Base-by-base conservation (phyloP, 1,140 invertebrate species). In the Hycleus phaleratus region DNA sequence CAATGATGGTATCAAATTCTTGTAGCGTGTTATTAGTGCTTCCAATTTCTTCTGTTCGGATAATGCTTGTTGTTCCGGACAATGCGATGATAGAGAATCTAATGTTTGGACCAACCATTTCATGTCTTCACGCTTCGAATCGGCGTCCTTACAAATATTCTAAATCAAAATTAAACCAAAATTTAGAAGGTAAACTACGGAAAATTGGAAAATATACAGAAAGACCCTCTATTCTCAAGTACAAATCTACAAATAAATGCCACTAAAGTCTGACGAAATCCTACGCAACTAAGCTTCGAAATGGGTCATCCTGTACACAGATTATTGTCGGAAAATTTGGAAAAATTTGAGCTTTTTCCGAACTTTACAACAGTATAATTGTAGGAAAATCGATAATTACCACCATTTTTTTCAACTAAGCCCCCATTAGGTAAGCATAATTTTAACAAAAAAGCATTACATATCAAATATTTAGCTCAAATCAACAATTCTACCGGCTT, bases 51-150 rank as follows among this genome's bases (percentile, higher is more conserved):
- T 81, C 73, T 95, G 90, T 75, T 90, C 87, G n/a, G 78, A 69
- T 56, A 82, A 75, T 6, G 85, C 85, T 74, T 95, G 89, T 45
- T 82, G 79, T 64, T 93, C 88, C 3, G 85, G 82, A 63, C 88
- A 85, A 72, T 93, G 90, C 39, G 87, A 84, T 4, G 89, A 82
- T 51, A 97, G 78, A 59, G 85, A 86, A 64, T 97, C 92, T 38
- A 97, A 73, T 11, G 87, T 91, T 75, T 94, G 88, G 1, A 95
- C 90, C 43, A 97, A 76, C 91, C 92, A 95, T 68, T 95, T 95
- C 85, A 95, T 93, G 63, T 94, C 90, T 74, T 95, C 92, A 46
- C 89, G 81, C 71, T 91, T 90, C 45, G 81, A 82, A 69, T 95
- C 91, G 56, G 94, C 91, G 77, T 95, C 90, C 46, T 85, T 82